These are phyloP conservation scores for Scaptomyza pallida DNA, from an alignment of 1,140 invertebrate genomes.

Conservation along the genomic window DNA sequence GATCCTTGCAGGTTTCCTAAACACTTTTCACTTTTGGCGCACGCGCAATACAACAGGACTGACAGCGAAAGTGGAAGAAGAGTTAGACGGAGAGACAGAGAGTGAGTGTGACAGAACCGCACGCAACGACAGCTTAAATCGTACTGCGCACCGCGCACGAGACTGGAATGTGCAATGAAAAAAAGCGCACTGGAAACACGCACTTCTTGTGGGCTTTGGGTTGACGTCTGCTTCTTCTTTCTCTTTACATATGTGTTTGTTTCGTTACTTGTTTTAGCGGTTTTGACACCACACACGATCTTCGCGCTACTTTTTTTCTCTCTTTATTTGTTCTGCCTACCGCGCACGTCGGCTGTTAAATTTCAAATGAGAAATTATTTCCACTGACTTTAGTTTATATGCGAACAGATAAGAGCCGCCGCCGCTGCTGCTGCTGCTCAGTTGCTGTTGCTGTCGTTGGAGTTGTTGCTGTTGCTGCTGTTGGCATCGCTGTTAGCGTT, in stretches of 20 bases:
- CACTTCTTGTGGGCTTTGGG: slow-evolving; percentile 42
- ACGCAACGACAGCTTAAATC: slow-evolving; percentile 44
- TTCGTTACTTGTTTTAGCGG: slow-evolving; percentile 32
- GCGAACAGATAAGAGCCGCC: slow-evolving; percentile 77
- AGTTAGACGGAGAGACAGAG: not conserved
- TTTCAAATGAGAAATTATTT: slow-evolving; percentile 83
- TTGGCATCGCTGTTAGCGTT: slow-evolving; percentile 17
- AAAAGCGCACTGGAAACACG: slow-evolving; percentile 36
- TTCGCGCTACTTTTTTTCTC: slow-evolving; percentile 21
- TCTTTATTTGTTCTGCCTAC: slow-evolving; percentile 57
- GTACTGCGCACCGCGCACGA: slow-evolving; percentile 42
- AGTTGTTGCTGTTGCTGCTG: slow-evolving; percentile 12
- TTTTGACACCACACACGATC: slow-evolving; percentile 52
- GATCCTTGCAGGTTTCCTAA: slow-evolving; percentile 20
- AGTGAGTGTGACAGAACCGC: slow-evolving; percentile 29
- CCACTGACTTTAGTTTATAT: slow-evolving; percentile 81
- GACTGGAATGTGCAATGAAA: slow-evolving; percentile 40
- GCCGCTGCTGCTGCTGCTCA: slow-evolving; percentile 38
- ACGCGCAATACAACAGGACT: slow-evolving; percentile 31
- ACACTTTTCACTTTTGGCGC: slow-evolving; percentile 47
- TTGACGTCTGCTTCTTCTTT: not conserved
- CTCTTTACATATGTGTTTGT: slow-evolving; percentile 6
- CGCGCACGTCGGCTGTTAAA: slow-evolving; percentile 76
- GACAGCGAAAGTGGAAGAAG: not conserved
- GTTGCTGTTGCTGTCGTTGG: slow-evolving; percentile 8